Evolutionary conservation across 2,888 invertebrate species (phyloP).

Genomic region (Dasypolia templi): DNA sequence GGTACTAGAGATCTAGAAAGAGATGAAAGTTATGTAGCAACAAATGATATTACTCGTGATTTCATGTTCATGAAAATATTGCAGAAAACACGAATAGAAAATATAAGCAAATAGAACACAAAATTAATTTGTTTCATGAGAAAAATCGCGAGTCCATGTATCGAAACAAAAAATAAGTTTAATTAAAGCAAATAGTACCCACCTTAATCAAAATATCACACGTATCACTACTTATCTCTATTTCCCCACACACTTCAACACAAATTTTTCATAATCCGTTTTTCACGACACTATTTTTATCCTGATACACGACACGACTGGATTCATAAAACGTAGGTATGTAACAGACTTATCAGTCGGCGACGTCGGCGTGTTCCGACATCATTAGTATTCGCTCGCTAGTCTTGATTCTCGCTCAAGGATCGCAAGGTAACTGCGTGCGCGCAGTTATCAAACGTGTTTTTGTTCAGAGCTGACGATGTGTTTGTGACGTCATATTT

Average conservation of each 20-base stretch:
- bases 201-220: conserved; percentile 6
- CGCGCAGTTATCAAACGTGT: conserved; percentile 28
- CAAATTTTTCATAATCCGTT: conserved; percentile 15
- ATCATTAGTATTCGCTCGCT: conserved; percentile 39
- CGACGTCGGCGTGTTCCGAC: conserved; percentile 13
- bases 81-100: background rate
- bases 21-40: background rate
- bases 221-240: background rate
- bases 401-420: conserved; percentile 60
- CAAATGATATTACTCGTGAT: background rate
- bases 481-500: conserved; percentile 30
- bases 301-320: conserved; percentile 1
- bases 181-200: conserved; percentile 14
- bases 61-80: background rate
- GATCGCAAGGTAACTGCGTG: conserved; percentile 49
- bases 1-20: background rate
- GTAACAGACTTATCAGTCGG: conserved; percentile 28
- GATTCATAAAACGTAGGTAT: conserved; percentile 12
- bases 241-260: conserved; percentile 14
- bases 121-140: too few species aligned
- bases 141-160: background rate
- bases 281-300: conserved; percentile 3
- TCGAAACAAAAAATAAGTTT: background rate
- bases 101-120: background rate
- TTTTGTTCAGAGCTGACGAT: conserved; percentile 41